Conservation (phyloP, 2,797 vertebrate genomes). For the Discoglossus pictus region DNA sequence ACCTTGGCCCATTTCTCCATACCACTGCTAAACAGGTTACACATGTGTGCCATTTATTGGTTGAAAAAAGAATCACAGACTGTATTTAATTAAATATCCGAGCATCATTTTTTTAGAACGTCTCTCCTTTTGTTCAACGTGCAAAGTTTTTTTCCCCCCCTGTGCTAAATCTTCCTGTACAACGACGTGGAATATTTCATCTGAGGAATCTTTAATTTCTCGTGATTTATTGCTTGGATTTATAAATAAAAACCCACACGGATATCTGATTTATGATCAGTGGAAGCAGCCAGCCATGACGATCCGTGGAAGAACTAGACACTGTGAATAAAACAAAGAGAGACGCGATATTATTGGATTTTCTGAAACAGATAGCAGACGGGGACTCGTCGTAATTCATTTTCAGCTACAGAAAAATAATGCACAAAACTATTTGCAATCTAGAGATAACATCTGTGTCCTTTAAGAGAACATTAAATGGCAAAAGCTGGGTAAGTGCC, state of each 20-base stretch:
- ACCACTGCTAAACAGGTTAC: conserved; percentile 17
- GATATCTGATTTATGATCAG: conserved; percentile 66
- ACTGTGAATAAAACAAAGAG: conserved; percentile 59
- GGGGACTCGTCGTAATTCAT: neutral
- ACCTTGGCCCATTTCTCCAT: neutral
- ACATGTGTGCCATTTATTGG: conserved; percentile 22
- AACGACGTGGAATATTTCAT: conserved; percentile 64
- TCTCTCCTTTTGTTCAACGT: conserved; percentile 16
- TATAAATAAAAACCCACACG: conserved; percentile 62
- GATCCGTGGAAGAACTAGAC: conserved; percentile 66
- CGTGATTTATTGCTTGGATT: conserved; percentile 60
- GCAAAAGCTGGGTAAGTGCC: neutral
- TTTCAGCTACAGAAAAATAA: neutral
- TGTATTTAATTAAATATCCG: conserved; percentile 35
- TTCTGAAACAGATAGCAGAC: neutral
- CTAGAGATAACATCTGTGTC: neutral
- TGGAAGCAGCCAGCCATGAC: conserved; percentile 53
- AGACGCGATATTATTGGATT: neutral
- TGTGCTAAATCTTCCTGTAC: conserved; percentile 33
- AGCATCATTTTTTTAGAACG: conserved; percentile 24
- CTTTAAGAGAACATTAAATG: neutral
- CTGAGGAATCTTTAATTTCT: conserved; percentile 53
- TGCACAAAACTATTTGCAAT: neutral
- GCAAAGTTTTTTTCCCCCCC: conserved; percentile 9
- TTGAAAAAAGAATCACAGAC: conserved; percentile 36